A percentile compares a stretch with the other conserved stretches of the same genome.
phyloP scores from a whole-genome alignment of 2,113 vertebrate genomes.

The Baryphthengus martii region DNA sequence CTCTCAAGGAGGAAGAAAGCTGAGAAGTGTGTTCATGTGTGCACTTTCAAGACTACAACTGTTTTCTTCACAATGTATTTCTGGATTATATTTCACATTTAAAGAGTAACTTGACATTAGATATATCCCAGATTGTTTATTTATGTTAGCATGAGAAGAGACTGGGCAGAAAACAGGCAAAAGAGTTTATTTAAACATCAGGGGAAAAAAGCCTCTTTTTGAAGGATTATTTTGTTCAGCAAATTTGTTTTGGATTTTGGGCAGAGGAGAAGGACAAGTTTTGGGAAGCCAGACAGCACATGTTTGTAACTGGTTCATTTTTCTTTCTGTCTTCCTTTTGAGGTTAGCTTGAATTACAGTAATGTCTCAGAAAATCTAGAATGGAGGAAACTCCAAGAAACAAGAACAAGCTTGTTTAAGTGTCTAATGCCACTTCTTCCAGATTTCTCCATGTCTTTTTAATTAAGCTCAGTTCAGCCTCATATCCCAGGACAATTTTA shows the following conservation, averaged over 20 bases:
- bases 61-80: not conserved
- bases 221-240: not conserved
- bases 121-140: not conserved
- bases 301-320: not conserved
- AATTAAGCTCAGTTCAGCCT: conserved; percentile 4
- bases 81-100: not conserved
- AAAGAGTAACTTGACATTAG: not conserved
- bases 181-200: conserved; percentile 23
- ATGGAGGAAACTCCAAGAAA: not conserved
- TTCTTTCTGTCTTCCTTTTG: not conserved
- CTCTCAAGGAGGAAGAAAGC: not conserved
- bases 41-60: not conserved
- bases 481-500: not conserved
- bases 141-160: not conserved
- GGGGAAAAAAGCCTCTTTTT: not conserved
- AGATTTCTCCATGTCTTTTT: not conserved
- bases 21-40: not conserved
- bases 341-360: conserved; percentile 22
- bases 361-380: conserved; percentile 4
- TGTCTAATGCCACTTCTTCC: not conserved
- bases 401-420: not conserved
- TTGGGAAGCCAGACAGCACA: conserved; percentile 13
- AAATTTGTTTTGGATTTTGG: conserved; percentile 27
- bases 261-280: not conserved
- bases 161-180: not conserved